Percentiles rank a stretch among this genome's conserved stretches.
phyloP scores from a whole-genome alignment of 2,113 vertebrate genomes.

The Coptodon rendalli region DNA sequence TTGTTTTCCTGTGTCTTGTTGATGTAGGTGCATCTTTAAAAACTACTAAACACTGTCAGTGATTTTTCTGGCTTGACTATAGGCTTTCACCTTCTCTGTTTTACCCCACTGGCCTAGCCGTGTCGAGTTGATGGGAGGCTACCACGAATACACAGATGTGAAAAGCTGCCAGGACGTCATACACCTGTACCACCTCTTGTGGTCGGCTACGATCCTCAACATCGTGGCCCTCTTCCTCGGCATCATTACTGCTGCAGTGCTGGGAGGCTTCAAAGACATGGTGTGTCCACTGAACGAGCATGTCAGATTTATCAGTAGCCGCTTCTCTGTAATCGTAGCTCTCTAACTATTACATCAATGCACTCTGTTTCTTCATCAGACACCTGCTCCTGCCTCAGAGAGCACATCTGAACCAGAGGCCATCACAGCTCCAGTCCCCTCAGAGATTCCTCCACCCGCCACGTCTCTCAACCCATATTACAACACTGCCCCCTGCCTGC shows the following conservation, averaged over 20 bases:
- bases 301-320: not conserved
- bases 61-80: slow-evolving; percentile 32
- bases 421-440: slow-evolving; percentile 73
- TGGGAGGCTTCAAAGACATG: slow-evolving; percentile 98
- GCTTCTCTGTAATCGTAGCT: not conserved
- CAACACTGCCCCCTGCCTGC: slow-evolving; percentile 88
- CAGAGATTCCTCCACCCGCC: slow-evolving; percentile 77
- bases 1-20: not conserved
- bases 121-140: slow-evolving; percentile 79
- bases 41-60: not conserved
- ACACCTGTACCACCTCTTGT: slow-evolving; percentile 93
- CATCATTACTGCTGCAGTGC: slow-evolving; percentile 94
- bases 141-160: slow-evolving; percentile 96
- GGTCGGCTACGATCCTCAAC: slow-evolving; percentile 95
- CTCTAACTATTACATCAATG: not conserved
- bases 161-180: slow-evolving; percentile 96
- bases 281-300: slow-evolving; percentile 50
- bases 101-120: slow-evolving; percentile 64
- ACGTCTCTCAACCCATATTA: slow-evolving; percentile 82
- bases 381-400: slow-evolving; percentile 79
- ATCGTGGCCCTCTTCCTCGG: slow-evolving; percentile 92
- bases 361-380: slow-evolving; percentile 62
- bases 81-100: slow-evolving; percentile 23
- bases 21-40: not conserved
- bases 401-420: slow-evolving; percentile 83